Evolutionary conservation across 2,888 invertebrate genomes (phyloP), one percentile per base, ranked within the genome.

Genomic region (Ischnura elegans): DNA sequence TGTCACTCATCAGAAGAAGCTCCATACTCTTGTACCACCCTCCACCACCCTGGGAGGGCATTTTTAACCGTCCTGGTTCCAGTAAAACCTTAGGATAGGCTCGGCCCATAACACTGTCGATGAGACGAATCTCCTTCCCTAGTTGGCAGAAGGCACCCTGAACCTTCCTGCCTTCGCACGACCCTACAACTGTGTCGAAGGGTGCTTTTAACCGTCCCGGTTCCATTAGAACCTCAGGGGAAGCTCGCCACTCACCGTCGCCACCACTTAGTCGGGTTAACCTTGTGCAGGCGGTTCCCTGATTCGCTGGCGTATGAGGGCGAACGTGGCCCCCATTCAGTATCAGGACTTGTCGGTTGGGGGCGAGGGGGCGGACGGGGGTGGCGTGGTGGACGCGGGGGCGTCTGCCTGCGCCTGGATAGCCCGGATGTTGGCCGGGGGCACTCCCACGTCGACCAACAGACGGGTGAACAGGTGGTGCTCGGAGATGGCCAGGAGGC

Each of bases 371-470:
- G 90, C 42, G 4, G 90, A 42, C 4, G 90, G 55, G 8, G 42
- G 5, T 21, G 87, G 29, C 8, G 87, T 29, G 4, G 90, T 90
- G n/a, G 90, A 61, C 0, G 66, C 61, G 2, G 90, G 90, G 21
- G 90, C 55, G 55, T 93, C 93, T 55, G 93, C 93, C 51, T 93
- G 86, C 19, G 85, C 86, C 43, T 93, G 93, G 16, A 93, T 85
- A 21, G 85, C 93, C 43, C 94, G 94, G 21, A 95, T 95, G 94
- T 95, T 95, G 86, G 94, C 94, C 0, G 95, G 95, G 1, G 95
- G 95, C 66, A 95, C 94, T 0, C 96, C 96, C 6, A 96, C 96
- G 94, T 96, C 96, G 5, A 96, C 95, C 13, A 96, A 95, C 84
- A 96, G 95, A 94, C 96, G 95, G 0, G 96, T 96, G 95, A 96